phyloP scores from a whole-genome alignment of 2,888 invertebrate species.

The Dorcus parallelipipedus region DNA sequence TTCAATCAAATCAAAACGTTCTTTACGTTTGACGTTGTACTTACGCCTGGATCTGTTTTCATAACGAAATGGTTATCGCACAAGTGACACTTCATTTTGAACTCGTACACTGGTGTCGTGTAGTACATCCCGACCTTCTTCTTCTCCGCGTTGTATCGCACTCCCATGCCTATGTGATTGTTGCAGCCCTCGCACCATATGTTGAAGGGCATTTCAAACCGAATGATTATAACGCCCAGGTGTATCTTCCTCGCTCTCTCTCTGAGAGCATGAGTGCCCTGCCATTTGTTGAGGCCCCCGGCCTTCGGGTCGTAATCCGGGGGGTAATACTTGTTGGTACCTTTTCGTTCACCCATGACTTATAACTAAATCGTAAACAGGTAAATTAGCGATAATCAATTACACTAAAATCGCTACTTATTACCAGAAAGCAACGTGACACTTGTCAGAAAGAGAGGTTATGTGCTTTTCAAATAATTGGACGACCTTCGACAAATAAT shows the following conservation, averaged over 20 bases:
- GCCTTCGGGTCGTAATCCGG: constrained; percentile 97
- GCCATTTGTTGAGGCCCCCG: constrained; percentile 92
- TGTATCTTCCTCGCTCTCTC: constrained; percentile 95
- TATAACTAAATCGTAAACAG: no score
- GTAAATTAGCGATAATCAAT: background rate
- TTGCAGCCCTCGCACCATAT: constrained; percentile 99
- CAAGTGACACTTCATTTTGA: constrained; percentile 98
- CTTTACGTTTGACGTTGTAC: constrained; percentile 32
- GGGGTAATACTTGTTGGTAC: constrained; percentile 96
- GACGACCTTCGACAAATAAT: no score
- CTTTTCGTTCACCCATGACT: constrained; percentile 94
- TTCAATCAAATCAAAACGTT: background rate
- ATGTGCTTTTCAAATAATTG: no score
- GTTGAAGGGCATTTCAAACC: constrained; percentile 99
- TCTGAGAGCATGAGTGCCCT: constrained; percentile 90
- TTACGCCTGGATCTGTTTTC: constrained; percentile 94
- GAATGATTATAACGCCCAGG: constrained; percentile 90
- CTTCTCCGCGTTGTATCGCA: constrained; percentile 93
- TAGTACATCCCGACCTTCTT: constrained; percentile 96
- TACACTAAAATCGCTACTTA: background rate
- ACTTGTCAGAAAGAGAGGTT: no score
- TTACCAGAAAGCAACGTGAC: no score
- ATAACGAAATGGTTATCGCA: constrained; percentile 98
- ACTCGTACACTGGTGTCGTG: constrained; percentile 95
- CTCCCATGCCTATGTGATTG: constrained; percentile 99